Evolutionary conservation across 1,140 invertebrate genomes (phyloP), one percentile per base, ranked within the genome.

Genomic region (Philaenus spumarius): DNA sequence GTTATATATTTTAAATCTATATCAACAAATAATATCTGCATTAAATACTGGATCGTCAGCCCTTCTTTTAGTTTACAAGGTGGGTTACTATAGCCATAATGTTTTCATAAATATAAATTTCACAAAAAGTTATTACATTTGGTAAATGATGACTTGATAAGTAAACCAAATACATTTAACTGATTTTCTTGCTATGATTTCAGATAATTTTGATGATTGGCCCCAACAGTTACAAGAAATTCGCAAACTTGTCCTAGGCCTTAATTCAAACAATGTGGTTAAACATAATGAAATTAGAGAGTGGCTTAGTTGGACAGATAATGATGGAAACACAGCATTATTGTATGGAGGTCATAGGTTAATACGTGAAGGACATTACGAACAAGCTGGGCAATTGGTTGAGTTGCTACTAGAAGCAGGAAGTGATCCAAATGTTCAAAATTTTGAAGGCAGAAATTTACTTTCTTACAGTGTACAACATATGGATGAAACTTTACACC

Each of bases 251-350:
- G 39, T 40, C 14, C 9, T 30, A 30, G 26, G 9, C 26, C 26
- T 4, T 4, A 4, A 30, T 30, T 30, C 26, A 30, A 3, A 3
- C 26, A 30, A 30, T 30, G 26, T 30, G 3, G 26, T 17, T 40
- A 17, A 14, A 40, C 12, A 14, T n/a, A 40, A 40, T n/a, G 39
- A 40, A 40, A 14, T n/a, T 6, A 2, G 39, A 4, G 39, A 40
- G 2, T 40, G 39, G 39, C 17, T 40, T n/a, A 40, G 17, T 17
- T 40, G 39, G 22, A 51, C 65, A 19, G 75, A 78, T 62, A 51
- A 64, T 20, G 65, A 72, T 19, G 70, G 70, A 9, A 75, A 77
- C 57, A 75, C 73, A 11, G 71, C 77, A 5, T 64, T 79, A n/a
- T 73, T 65, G 26, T 64, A 62, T 19, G 58, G 66, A 23, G 58